These are phyloP conservation scores for Resseliella maxima DNA, from an alignment of 2,888 invertebrate genomes.

Conservation along the genomic window DNA sequence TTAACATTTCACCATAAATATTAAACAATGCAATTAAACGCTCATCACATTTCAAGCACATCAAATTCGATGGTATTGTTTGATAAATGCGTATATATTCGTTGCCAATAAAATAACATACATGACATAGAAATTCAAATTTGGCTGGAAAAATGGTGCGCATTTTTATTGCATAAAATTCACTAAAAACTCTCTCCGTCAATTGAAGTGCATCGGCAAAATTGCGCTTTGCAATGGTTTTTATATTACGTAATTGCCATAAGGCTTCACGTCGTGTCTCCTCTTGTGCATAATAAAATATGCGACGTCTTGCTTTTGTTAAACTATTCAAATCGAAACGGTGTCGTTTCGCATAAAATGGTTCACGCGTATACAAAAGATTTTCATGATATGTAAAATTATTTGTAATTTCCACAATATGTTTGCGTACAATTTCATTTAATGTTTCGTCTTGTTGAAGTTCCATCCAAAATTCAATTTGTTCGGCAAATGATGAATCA, in stretches of 20 bases:
- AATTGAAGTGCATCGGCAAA: neutral
- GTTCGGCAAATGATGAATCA: neutral
- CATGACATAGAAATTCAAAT: neutral
- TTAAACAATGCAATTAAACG: neutral
- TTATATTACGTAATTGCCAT: neutral
- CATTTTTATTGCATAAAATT: constrained; percentile 1
- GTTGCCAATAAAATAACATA: neutral
- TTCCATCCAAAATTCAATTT: neutral
- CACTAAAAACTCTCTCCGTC: neutral
- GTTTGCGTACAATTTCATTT: neutral
- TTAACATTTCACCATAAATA: neutral
- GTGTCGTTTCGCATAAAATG: neutral
- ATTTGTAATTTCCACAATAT: neutral
- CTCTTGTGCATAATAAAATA: neutral
- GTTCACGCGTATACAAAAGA: neutral
- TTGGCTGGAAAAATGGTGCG: neutral
- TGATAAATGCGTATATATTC: neutral
- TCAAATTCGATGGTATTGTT: neutral
- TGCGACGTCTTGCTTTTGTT: neutral
- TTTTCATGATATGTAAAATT: neutral
- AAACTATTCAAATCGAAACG: neutral
- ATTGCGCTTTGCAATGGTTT: neutral
- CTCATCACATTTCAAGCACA: neutral
- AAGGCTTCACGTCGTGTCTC: neutral
- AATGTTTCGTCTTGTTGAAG: neutral